A percentile compares a stretch with the other conserved stretches of the same genome.
phyloP scores from a whole-genome alignment of 2,797 vertebrate species.

The Oophaga sylvatica region DNA sequence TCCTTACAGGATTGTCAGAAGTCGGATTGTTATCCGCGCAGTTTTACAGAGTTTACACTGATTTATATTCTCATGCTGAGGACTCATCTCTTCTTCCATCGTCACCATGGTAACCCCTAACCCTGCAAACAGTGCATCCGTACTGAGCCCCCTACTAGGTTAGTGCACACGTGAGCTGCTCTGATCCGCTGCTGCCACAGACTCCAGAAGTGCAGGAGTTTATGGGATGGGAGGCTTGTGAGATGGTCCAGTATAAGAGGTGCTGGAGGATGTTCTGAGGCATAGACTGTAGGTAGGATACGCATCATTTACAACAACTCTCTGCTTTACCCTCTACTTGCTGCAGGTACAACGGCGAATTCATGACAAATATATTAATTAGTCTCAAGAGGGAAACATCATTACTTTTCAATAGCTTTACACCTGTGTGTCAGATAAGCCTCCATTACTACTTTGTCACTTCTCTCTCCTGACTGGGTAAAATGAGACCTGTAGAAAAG shows the following conservation, averaged over 20 bases:
- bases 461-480: too few relatives aligned
- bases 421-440: too few relatives aligned
- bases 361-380: constrained; percentile 26
- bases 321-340: not conserved
- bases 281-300: not conserved
- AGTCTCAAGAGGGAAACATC: constrained; percentile 1
- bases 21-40: not conserved
- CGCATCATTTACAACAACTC: not conserved
- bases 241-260: not conserved
- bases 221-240: not conserved
- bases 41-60: not conserved
- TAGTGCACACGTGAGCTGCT: not conserved
- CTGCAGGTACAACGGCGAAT: constrained; percentile 32
- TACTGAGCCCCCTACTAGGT: not conserved
- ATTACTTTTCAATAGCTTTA: too few relatives aligned
- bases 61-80: constrained; percentile 5
- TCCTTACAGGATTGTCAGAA: not conserved
- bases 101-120: constrained; percentile 28
- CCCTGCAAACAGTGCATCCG: not conserved
- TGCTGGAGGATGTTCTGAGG: not conserved
- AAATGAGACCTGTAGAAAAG: too few relatives aligned
- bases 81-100: not conserved
- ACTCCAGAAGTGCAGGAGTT: not conserved
- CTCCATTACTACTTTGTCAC: too few relatives aligned
- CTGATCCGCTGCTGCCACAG: not conserved